Percentiles rank a stretch among this genome's conserved stretches.
Evolutionary conservation across 1,140 invertebrate genomes (phyloP).

Genomic region (Trachelipus rathkii): DNA sequence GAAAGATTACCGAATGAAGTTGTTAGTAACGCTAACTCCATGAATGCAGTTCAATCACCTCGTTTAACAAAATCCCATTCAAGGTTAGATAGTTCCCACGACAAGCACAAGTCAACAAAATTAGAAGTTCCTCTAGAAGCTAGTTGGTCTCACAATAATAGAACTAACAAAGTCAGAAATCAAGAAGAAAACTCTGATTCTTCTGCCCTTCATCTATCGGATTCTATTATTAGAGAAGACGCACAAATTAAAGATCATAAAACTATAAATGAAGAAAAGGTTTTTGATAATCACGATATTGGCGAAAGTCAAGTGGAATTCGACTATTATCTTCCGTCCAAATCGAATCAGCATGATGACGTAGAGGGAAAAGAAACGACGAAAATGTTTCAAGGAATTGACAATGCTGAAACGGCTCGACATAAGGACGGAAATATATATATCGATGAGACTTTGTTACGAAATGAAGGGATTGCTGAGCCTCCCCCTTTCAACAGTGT

Average conservation of each 20-base stretch:
- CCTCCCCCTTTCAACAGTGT: constrained; percentile 38
- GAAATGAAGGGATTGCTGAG: constrained; percentile 4
- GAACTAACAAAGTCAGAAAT: not conserved
- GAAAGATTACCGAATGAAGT: not conserved
- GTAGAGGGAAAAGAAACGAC: not conserved
- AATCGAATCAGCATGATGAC: not conserved
- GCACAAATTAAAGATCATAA: not conserved
- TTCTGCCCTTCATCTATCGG: not conserved
- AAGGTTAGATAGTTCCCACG: not conserved
- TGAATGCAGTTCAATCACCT: not conserved
- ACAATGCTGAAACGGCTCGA: not conserved
- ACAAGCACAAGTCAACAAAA: not conserved
- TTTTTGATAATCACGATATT: too few species aligned
- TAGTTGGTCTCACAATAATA: not conserved
- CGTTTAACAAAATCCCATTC: not conserved
- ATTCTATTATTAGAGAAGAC: not conserved
- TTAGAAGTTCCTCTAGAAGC: not conserved
- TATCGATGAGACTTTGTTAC: not conserved
- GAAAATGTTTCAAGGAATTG: constrained; percentile 3
- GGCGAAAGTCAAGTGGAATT: too few species aligned
- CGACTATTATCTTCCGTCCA: not conserved
- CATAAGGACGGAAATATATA: not conserved
- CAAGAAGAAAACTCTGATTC: too few species aligned
- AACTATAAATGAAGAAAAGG: too few species aligned
- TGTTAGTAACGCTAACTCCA: not conserved